Conservation (phyloP, 2,888 invertebrate genomes). For the Phaonia tiefii region DNA sequence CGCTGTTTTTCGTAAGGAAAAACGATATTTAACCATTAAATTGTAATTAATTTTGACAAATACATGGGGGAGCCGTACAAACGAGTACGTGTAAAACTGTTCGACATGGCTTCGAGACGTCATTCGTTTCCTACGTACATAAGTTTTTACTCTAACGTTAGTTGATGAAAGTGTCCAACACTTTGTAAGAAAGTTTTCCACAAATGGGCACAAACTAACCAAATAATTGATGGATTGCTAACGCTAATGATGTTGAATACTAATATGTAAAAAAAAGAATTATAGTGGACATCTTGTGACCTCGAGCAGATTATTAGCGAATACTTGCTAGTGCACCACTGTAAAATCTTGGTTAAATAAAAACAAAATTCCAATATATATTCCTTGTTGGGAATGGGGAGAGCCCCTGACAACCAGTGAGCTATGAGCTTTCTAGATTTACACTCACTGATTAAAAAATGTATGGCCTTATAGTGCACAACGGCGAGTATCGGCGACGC, state of each 20-base stretch:
- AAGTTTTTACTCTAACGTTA: not conserved
- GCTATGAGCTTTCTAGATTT: too few relatives aligned
- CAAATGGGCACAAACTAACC: not conserved
- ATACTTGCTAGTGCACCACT: too few relatives aligned
- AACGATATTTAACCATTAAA: conserved; percentile 50
- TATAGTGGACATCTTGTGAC: too few relatives aligned
- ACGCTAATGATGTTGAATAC: not conserved
- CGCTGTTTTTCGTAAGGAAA: conserved; percentile 33
- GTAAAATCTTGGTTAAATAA: too few relatives aligned
- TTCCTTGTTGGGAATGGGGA: too few relatives aligned
- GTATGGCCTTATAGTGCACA: too few relatives aligned
- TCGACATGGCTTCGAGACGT: conserved; percentile 5
- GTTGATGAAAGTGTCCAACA: not conserved
- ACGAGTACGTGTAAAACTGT: not conserved
- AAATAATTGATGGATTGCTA: not conserved
- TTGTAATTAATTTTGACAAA: conserved; percentile 43
- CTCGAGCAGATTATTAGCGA: too few relatives aligned
- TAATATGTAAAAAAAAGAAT: too few relatives aligned
- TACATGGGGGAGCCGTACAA: not conserved
- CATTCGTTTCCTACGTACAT: conserved; percentile 5
- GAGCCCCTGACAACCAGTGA: too few relatives aligned
- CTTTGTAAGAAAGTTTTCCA: not conserved
- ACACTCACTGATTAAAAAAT: too few relatives aligned
- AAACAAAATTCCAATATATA: too few relatives aligned
- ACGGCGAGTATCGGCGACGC: too few relatives aligned